phyloP scores from a whole-genome alignment of 2,797 vertebrate genomes.

The Brotula barbata region DNA sequence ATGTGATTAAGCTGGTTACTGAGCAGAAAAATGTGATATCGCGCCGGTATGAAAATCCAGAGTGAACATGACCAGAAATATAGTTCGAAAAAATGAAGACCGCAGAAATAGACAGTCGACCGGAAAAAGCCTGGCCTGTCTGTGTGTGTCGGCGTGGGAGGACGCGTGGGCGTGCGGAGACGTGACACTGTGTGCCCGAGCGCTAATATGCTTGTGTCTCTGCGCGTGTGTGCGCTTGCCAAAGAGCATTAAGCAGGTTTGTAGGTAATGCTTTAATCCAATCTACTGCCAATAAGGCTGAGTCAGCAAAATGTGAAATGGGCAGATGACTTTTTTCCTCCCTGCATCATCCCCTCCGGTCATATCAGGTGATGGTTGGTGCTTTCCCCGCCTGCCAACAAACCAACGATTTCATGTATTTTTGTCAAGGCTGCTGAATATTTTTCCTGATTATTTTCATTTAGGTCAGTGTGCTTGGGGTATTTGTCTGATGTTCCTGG shows the following conservation, averaged over 20 bases:
- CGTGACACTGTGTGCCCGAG: conserved; percentile 1
- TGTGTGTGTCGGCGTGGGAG: neutral
- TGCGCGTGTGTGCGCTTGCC: conserved; percentile 24
- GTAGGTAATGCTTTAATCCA: conserved; percentile 64
- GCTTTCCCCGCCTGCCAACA: neutral
- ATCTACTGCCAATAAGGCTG: conserved; percentile 55
- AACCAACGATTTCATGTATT: too few species aligned
- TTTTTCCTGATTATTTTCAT: too few species aligned
- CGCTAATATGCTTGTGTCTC: neutral
- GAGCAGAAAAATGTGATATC: too few species aligned
- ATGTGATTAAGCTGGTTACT: too few species aligned
- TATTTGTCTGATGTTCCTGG: conserved; percentile 9
- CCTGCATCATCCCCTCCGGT: conserved; percentile 11
- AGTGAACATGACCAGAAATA: too few species aligned
- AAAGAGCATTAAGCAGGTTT: conserved; percentile 58
- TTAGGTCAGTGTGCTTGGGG: too few species aligned
- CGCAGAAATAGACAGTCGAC: too few species aligned
- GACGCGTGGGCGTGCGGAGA: neutral
- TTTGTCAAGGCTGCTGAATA: too few species aligned
- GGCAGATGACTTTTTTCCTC: conserved; percentile 40
- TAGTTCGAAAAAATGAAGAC: too few species aligned
- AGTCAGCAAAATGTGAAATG: conserved; percentile 58
- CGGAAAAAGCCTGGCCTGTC: too few species aligned
- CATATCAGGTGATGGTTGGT: conserved; percentile 13
- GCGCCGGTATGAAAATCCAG: too few species aligned